Conservation (phyloP, 2,888 invertebrate species). For the Cryptophagus acutangulus region DNA sequence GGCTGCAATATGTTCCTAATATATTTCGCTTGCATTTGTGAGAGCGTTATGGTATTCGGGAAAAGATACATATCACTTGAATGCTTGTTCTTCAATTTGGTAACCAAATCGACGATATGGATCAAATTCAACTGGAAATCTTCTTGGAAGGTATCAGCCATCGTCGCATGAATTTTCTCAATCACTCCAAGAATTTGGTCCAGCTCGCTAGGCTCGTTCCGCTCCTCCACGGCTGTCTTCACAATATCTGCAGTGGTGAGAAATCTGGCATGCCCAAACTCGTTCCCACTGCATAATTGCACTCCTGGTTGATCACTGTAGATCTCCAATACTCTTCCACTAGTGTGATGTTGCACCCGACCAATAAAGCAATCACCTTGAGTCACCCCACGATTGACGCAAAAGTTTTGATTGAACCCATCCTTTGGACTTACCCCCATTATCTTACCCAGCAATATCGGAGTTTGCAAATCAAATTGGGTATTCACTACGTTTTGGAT, state of each 20-base stretch:
- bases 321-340: slow-evolving; percentile 73
- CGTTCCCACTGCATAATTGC: slow-evolving; percentile 78
- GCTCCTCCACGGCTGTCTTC: not conserved
- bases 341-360: slow-evolving; percentile 59
- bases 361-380: slow-evolving; percentile 60
- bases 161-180: slow-evolving; percentile 21
- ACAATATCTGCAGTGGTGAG: slow-evolving; percentile 24
- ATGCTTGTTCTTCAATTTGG: too few relatives aligned
- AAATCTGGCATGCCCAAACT: slow-evolving; percentile 32
- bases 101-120: slow-evolving; percentile 22
- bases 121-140: slow-evolving; percentile 21
- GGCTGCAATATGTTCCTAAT: slow-evolving; percentile 24
- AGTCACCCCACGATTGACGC: slow-evolving; percentile 58
- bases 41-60: too few relatives aligned
- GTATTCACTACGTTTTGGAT: slow-evolving; percentile 66
- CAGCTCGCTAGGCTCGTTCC: not conserved
- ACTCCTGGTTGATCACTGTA: slow-evolving; percentile 83
- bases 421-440: slow-evolving; percentile 59
- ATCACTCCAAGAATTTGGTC: slow-evolving; percentile 14
- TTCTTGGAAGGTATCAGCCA: slow-evolving; percentile 15
- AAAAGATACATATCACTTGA: too few relatives aligned
- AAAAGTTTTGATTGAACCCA: slow-evolving; percentile 79
- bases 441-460: slow-evolving; percentile 59
- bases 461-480: slow-evolving; percentile 65
- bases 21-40: slow-evolving; percentile 25